Conservation (phyloP, 2,797 vertebrate genomes). For the Lates japonicus region DNA sequence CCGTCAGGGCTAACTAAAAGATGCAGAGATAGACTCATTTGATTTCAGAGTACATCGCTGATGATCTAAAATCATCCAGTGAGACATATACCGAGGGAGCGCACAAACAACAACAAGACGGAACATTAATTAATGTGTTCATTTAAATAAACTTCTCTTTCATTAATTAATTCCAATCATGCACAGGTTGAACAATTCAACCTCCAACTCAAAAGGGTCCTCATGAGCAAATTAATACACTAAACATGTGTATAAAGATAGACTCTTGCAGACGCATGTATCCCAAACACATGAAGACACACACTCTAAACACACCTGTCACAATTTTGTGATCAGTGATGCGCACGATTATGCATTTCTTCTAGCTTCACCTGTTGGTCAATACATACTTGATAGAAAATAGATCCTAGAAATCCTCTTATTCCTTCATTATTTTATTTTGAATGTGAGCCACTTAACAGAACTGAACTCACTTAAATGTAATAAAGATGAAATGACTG, state of each 20-base stretch:
- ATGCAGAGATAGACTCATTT: conserved; percentile 3
- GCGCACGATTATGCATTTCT: background rate
- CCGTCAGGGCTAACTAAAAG: conserved; percentile 4
- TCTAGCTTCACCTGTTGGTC: conserved; percentile 27
- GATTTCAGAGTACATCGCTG: background rate
- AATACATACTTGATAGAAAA: background rate
- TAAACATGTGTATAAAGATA: background rate
- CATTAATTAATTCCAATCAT: background rate
- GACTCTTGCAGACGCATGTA: background rate
- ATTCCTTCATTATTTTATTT: background rate
- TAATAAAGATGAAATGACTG: background rate
- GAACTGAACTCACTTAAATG: background rate
- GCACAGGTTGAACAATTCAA: conserved; percentile 1
- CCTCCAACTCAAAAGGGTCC: background rate
- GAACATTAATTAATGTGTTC: conserved; percentile 9
- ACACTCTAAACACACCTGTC: background rate
- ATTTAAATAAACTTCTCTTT: background rate
- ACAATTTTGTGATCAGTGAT: too few relatives aligned
- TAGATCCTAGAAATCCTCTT: background rate
- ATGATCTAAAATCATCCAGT: background rate
- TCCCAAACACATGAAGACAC: background rate
- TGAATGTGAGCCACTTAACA: background rate
- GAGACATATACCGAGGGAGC: conserved; percentile 5
- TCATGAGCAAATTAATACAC: background rate
- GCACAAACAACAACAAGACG: conserved; percentile 10